Evolutionary conservation across 2,888 invertebrate species (phyloP), one percentile per base, ranked within the genome.

Genomic region (Pedicia rivosa): DNA sequence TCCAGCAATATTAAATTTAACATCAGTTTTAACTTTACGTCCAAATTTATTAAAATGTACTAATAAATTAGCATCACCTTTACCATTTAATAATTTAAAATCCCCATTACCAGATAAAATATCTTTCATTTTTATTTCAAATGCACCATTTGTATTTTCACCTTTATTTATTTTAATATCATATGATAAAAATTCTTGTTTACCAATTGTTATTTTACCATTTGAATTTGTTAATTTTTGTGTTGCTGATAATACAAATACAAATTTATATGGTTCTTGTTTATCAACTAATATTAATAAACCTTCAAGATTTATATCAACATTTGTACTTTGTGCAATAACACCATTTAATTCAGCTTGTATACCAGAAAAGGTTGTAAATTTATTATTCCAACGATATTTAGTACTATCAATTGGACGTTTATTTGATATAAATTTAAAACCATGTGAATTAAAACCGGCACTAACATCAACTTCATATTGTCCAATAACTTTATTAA

Each of bases 41-140:
- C 70, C 66, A 15, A 67, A 50, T 59, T 70, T 58, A 3, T 54
- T 51, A 0, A 55, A 47, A 39, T 58, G 56, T 2, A 63, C 28
- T 1, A 45, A 39, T 0, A 51, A 48, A 4, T 46, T 47, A 0
- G 70, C 70, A 25, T 67, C 74, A 30, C 80, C 80, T 42, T 69
- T 72, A 16, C 77, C 77, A 40, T 71, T 72, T 28, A 64, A 69
- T 15, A 68, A 68, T 9, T 67, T 68, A 5, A 67, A 50, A 43
- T 68, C 66, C 4, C 77, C 79, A 24, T 69, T 72, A 1, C 73
- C 71, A 0, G 61, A 57, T 22, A 83, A 44, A 1, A 71, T 51
- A 43, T 75, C 70, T 46, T 73, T 77, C 1, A 82, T 46, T 6
- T 59, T 48, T 1, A 80, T 26, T 5, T 35, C 25, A 26, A 81